phyloP scores from a whole-genome alignment of 2,797 vertebrate genomes.

The Mormyrops attenuatus region DNA sequence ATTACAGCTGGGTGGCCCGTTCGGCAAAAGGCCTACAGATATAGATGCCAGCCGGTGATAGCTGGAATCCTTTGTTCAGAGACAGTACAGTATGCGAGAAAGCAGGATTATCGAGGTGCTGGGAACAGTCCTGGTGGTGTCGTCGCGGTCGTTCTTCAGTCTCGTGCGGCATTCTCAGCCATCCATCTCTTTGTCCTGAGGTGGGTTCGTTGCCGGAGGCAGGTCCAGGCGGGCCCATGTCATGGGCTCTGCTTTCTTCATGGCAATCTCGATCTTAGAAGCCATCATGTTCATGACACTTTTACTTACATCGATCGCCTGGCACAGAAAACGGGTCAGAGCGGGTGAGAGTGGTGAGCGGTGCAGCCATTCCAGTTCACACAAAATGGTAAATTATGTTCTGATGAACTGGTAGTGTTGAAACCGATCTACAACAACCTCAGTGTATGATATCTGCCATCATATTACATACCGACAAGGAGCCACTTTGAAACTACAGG shows the following conservation, averaged over 20 bases:
- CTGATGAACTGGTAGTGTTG: background rate
- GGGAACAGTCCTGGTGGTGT: background rate
- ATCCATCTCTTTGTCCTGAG: conserved; percentile 46
- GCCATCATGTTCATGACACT: conserved; percentile 87
- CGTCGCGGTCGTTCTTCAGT: background rate
- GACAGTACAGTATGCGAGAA: background rate
- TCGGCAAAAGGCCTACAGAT: background rate
- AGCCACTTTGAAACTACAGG: background rate
- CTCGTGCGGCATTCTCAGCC: conserved; percentile 42
- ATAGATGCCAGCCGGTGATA: background rate
- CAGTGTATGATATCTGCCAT: background rate
- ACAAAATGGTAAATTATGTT: background rate
- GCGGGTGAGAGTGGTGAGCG: background rate
- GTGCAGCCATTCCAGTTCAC: background rate
- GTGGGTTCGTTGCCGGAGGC: conserved; percentile 56
- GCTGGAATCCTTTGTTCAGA: background rate
- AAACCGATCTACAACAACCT: background rate
- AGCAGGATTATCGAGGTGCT: background rate
- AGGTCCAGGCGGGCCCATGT: conserved; percentile 89
- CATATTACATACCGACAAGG: background rate
- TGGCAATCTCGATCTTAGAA: conserved; percentile 84
- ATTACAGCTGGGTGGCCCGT: background rate
- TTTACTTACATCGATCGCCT: conserved; percentile 87
- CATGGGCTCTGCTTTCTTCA: conserved; percentile 89
- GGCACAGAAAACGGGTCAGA: background rate